phyloP scores from a whole-genome alignment of 92 coral and sea anemone genomes.

The Epizoanthus stellaris region DNA sequence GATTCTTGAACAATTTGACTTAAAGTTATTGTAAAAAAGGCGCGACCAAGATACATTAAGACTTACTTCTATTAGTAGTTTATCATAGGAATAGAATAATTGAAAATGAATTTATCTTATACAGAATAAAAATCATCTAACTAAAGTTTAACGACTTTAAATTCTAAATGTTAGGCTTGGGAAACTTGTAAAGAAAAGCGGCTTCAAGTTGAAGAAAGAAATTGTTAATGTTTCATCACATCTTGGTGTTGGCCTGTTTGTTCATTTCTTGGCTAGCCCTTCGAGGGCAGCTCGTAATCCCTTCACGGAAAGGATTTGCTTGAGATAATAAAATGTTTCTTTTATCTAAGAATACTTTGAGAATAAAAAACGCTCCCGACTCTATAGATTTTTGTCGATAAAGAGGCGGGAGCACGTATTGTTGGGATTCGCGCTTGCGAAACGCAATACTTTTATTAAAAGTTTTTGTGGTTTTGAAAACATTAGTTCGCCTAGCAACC shows the following conservation, averaged over 20 bases:
- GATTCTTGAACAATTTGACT: constrained; percentile 29
- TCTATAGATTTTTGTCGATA: not conserved
- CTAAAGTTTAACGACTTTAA: not conserved
- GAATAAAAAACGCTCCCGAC: not conserved
- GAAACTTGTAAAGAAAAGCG: no score
- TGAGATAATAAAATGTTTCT: not conserved
- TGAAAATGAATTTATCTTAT: not conserved
- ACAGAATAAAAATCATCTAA: not conserved
- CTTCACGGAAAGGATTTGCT: constrained; percentile 26
- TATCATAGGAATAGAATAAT: no score
- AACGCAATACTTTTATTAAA: constrained; percentile 15
- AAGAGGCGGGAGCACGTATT: constrained; percentile 1
- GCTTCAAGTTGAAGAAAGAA: not conserved
- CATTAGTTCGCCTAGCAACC: constrained; percentile 40
- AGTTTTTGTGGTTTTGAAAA: constrained; percentile 38
- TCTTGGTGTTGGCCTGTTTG: constrained; percentile 22
- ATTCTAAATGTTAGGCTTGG: not conserved
- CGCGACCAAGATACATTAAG: not conserved
- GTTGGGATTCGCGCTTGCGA: not conserved
- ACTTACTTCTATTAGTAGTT: no score
- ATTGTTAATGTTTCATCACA: not conserved
- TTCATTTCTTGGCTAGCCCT: not conserved
- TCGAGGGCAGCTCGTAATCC: not conserved
- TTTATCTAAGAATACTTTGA: not conserved
- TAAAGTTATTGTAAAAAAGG: not conserved